phyloP scores from a whole-genome alignment of 2,797 vertebrate genomes.

The Pseudocheirus occidentalis region DNA sequence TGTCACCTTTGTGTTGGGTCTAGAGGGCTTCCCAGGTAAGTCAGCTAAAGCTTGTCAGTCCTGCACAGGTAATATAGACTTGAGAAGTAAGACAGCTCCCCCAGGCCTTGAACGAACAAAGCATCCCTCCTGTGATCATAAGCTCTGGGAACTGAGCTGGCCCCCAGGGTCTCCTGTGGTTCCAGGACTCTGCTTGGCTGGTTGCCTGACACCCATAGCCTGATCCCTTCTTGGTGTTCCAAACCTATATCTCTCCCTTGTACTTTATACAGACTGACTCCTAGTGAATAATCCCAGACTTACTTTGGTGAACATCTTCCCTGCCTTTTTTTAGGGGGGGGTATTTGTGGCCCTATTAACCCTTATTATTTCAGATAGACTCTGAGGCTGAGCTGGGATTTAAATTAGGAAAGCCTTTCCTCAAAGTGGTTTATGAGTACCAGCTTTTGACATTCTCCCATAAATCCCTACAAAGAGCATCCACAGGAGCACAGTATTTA shows the following conservation, averaged over 20 bases:
- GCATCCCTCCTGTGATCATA: neutral
- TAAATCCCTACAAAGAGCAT: neutral
- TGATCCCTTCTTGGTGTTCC: neutral
- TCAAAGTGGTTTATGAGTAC: neutral
- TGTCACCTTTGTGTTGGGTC: neutral
- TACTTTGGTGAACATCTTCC: neutral
- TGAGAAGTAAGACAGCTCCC: neutral
- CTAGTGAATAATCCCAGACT: neutral
- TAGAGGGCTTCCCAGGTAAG: neutral
- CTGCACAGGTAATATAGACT: neutral
- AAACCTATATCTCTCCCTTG: neutral
- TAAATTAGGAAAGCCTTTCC: neutral
- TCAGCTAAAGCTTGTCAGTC: neutral
- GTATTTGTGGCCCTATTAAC: neutral
- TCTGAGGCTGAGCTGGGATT: neutral
- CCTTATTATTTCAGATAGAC: neutral
- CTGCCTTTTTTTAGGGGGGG: neutral
- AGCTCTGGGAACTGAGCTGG: neutral
- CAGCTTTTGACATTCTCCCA: neutral
- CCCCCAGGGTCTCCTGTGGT: neutral
- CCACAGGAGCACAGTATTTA: neutral
- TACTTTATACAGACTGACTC: neutral
- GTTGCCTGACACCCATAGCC: neutral
- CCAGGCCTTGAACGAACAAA: neutral
- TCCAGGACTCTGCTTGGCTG: neutral